Evolutionary conservation across 2,888 invertebrate species (phyloP), one percentile per base, ranked within the genome.

Genomic region (Yponomeuta malinellus): DNA sequence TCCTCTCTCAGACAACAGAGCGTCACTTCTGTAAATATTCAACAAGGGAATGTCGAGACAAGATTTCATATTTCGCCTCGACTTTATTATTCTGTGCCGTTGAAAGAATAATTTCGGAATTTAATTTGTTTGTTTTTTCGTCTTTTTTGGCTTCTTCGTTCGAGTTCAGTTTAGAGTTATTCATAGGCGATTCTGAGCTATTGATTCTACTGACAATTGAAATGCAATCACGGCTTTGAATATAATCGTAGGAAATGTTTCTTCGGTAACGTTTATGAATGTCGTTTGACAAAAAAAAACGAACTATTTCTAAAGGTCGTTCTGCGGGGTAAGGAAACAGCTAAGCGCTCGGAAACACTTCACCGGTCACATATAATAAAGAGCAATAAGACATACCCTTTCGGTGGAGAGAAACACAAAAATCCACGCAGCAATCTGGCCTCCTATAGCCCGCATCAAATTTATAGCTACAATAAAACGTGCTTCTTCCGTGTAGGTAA

Each of bases 381-480:
- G 71, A 73, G 72, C 73, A 74, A 71, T 73, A 74, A 78, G 78
- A 76, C 75, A 78, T 77, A 74, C 74, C 77, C 74, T 70, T 71
- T 70, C 70, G 64, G 74, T 75, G 73, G 64, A 73, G 76, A 78
- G 79, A 82, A 79, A 84, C 81, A 84, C 88, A 89, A 89, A 88
- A 90, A 89, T 89, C 88, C 83, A 81, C 83, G 75, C 52, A 59
- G 86, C 89, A 90, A 89, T 90, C 89, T 88, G 85, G 79, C 83
- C 82, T 81, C 80, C 79, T 82, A 85, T 85, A 79, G 84, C 83
- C 79, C 76, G 77, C 85, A 83, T 86, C 83, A 88, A 90, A 91
- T 91, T 91, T 91, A 91, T 91, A 78, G 83, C 83, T 81, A 85
- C 89, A 89, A 91, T 91, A 91, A 91, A 91, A 90, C 84, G 87